Base-by-base conservation (phyloP, 2,797 vertebrate genomes). In the Myioborus melanocephalus region DNA sequence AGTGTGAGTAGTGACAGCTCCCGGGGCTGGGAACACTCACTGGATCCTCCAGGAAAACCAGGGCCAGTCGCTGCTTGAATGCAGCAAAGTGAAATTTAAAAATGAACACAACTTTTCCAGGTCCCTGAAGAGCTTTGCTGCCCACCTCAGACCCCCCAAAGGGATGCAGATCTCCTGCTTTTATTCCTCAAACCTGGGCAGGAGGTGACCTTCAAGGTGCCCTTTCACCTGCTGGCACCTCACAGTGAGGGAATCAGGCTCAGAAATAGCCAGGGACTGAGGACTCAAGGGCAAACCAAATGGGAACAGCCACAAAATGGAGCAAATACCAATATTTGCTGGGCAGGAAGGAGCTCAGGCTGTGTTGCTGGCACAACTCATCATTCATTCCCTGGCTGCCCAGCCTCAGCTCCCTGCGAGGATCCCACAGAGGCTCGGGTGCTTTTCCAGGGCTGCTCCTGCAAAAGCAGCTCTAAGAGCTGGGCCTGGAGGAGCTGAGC, bases 281-380 rank as follows among this genome's bases (percentile, higher is more conserved):
- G 57, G 44, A 56, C 4, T 37, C 44, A 43, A 82, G 88, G 76
- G 61, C 56, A 19, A 60, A 60, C 2, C 3, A 2, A 46, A 35
- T 0, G n/a, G 56, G 44, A 70, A 27, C 23, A 14, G 70, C 63
- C 78, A 28, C 53, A 6, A 7, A 59, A 69, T 10, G 22, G 78
- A 78, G 32, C 49, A 8, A 46, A 60, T 1, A 57, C 70, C 66
- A 53, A 65, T 49, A 89, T 85, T 95, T 90, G 55, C 69, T 32
- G 92, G 28, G 90, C 77, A 88, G 95, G 84, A 95, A 82, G 37
- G 69, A 76, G 91, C 34, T 46, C 84, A 16, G 53, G 6, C 32
- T 56, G 91, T 86, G 0, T 44, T n/a, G 85, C 49, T 43, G 70
- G 87, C 76, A 50, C 77, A 94, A 5, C 60, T 16, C 84, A 20